Percentiles rank a stretch among this genome's conserved stretches.
These are phyloP conservation scores for Tupiocoris notatus DNA, from an alignment of 2,888 invertebrate genomes.

Conservation along the genomic window DNA sequence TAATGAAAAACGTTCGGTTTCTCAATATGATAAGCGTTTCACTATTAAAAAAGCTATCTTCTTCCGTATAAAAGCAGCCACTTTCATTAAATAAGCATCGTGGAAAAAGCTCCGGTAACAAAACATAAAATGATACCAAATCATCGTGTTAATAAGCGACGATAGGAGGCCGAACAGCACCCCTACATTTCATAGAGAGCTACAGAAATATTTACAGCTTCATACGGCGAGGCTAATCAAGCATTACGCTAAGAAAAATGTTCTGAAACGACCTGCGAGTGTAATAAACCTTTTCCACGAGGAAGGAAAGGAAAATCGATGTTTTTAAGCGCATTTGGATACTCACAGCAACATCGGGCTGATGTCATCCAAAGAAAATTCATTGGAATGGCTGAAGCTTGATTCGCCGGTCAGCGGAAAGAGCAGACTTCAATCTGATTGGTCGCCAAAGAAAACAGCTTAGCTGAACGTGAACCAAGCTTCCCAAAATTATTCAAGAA, in stretches of 20 bases:
- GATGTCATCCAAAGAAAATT: no score
- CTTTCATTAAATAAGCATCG: slow-evolving; percentile 9
- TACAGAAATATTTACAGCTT: not conserved
- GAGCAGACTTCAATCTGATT: no score
- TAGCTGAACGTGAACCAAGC: no score
- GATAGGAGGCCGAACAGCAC: not conserved
- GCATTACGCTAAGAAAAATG: not conserved
- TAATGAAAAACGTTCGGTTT: not conserved
- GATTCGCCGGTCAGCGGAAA: no score
- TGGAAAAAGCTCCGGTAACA: not conserved
- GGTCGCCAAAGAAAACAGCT: no score
- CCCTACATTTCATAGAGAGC: not conserved
- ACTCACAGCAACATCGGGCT: no score
- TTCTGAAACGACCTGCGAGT: no score
- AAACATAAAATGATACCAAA: slow-evolving; percentile 14
- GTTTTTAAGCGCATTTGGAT: no score
- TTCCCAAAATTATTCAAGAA: no score
- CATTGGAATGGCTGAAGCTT: no score
- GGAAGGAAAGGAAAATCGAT: no score
- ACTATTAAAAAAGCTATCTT: not conserved
- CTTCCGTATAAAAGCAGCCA: slow-evolving; percentile 17
- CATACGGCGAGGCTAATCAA: not conserved
- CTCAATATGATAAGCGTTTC: not conserved
- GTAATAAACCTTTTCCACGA: no score
- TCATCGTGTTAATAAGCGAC: slow-evolving; percentile 26